Evolutionary conservation across 2,888 invertebrate genomes (phyloP).

Genomic region (Eristalis tenax): DNA sequence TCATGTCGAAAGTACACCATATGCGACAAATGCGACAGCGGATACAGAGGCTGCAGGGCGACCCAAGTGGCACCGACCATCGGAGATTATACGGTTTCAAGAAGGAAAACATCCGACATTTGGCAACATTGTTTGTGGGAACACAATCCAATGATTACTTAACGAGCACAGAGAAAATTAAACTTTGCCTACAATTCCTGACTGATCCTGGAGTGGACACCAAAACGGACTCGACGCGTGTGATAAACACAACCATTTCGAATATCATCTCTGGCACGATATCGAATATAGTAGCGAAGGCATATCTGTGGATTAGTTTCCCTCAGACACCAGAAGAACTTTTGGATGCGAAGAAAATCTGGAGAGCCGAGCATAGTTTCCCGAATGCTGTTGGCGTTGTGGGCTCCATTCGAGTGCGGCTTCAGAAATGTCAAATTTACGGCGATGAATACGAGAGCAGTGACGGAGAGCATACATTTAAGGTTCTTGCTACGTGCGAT

Average conservation of each 20-base stretch:
- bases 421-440: constrained; percentile 11
- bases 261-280: not conserved
- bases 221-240: not conserved
- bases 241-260: not conserved
- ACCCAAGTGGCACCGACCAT: not conserved
- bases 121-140: not conserved
- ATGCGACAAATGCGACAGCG: not conserved
- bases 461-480: not conserved
- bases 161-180: constrained; percentile 12
- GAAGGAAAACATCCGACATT: constrained; percentile 9
- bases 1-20: not conserved
- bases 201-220: constrained; percentile 2
- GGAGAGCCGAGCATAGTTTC: not conserved
- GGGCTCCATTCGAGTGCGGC: constrained; percentile 2
- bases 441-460: constrained; percentile 3
- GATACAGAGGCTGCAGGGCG: not conserved
- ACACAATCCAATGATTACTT: not conserved
- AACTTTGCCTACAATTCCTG: constrained; percentile 17
- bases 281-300: not conserved
- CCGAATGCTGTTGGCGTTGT: constrained; percentile 14
- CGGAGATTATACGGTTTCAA: constrained; percentile 1
- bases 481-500: constrained; percentile 18
- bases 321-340: not conserved
- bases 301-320: constrained; percentile 8
- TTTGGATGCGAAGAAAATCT: not conserved